These are phyloP conservation scores for Eilema depressum DNA, from an alignment of 2,888 invertebrate genomes.

Conservation along the genomic window DNA sequence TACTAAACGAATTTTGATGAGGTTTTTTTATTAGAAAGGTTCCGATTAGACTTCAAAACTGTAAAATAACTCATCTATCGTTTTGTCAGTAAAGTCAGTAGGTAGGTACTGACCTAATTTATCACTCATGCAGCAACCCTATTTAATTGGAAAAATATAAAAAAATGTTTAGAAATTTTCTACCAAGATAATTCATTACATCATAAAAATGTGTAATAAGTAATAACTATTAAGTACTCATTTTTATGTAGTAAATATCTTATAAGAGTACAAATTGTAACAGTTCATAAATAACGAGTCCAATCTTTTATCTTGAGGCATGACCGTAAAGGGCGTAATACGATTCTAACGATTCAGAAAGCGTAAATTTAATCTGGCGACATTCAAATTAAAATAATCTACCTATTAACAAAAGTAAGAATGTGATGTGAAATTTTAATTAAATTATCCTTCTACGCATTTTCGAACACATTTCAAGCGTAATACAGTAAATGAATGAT, in stretches of 20 bases:
- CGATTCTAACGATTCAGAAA: conserved; percentile 8
- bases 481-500: conserved; percentile 17
- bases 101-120: no score
- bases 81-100: no score
- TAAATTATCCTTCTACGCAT: conserved; percentile 8
- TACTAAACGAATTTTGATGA: no score
- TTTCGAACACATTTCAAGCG: conserved; percentile 10
- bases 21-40: no score
- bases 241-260: no score
- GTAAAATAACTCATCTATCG: no score
- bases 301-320: background rate
- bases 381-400: conserved; percentile 4
- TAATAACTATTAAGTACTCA: no score
- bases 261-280: background rate
- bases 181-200: background rate
- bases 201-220: no score
- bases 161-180: no score
- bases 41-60: no score
- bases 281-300: background rate
- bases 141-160: no score
- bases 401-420: conserved; percentile 7
- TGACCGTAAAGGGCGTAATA: conserved; percentile 7
- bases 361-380: background rate
- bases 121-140: no score
- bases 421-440: conserved; percentile 14